A percentile compares a stretch with the other conserved stretches of the same genome.
These are phyloP conservation scores for Drosophila hamatofila DNA, from an alignment of 2,888 invertebrate genomes.

Conservation along the genomic window DNA sequence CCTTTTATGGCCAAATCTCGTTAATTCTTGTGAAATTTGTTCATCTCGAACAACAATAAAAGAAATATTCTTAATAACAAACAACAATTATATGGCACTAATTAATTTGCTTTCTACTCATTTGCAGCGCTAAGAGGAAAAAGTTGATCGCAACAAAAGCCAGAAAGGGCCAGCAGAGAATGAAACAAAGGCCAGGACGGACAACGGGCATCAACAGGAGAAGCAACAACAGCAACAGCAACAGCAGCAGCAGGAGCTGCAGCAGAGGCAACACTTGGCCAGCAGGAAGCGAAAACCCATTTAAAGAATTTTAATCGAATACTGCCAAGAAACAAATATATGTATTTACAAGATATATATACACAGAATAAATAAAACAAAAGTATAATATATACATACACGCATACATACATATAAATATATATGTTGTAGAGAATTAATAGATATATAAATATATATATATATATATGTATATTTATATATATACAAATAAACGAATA, in stretches of 20 bases:
- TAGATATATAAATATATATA: slow-evolving; percentile 23
- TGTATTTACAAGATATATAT: slow-evolving; percentile 45
- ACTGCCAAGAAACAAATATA: slow-evolving; percentile 77
- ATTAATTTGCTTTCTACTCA: slow-evolving; percentile 4
- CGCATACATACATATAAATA: slow-evolving; percentile 19
- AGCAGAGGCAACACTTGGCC: slow-evolving; percentile 27
- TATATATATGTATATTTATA: slow-evolving; percentile 18
- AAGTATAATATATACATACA: slow-evolving; percentile 14
- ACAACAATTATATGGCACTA: neutral
- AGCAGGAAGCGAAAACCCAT: slow-evolving; percentile 45
- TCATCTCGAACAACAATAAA: slow-evolving; percentile 28
- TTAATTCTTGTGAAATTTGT: slow-evolving; percentile 35
- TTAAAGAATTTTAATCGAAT: slow-evolving; percentile 78
- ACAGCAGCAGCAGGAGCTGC: slow-evolving; percentile 13
- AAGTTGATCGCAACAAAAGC: slow-evolving; percentile 8
- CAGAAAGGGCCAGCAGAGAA: slow-evolving; percentile 20
- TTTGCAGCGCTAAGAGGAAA: neutral
- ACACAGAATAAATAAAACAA: slow-evolving; percentile 32
- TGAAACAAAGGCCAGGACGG: slow-evolving; percentile 18
- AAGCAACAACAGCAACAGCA: neutral
- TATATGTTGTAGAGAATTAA: slow-evolving; percentile 24
- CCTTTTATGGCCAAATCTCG: slow-evolving; percentile 46
- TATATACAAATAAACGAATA: slow-evolving; percentile 18
- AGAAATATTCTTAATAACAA: slow-evolving; percentile 31
- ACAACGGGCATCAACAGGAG: slow-evolving; percentile 6